Evolutionary conservation across 2,797 vertebrate genomes (phyloP).

Genomic region (Simalia tracyae): DNA sequence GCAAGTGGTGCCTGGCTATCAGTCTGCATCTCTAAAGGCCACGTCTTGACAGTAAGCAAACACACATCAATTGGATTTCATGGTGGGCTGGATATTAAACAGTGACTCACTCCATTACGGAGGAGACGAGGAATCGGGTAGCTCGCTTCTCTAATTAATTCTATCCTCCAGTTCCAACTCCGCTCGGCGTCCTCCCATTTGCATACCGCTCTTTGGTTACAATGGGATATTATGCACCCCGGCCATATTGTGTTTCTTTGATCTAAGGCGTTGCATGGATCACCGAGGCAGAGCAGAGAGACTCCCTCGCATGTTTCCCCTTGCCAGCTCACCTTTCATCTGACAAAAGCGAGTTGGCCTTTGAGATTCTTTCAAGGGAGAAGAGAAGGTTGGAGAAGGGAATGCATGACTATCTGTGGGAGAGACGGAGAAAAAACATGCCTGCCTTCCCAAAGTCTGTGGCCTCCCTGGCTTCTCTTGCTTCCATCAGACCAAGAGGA

Average conservation of each 20-base stretch:
- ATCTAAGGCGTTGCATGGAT: not conserved
- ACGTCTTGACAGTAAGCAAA: slow-evolving; percentile 28
- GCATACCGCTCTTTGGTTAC: slow-evolving; percentile 45
- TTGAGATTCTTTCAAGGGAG: not conserved
- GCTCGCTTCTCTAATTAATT: slow-evolving; percentile 50
- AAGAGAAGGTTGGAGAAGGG: not conserved
- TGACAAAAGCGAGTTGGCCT: not conserved
- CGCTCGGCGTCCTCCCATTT: slow-evolving; percentile 54
- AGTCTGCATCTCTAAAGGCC: not conserved
- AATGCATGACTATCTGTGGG: not conserved
- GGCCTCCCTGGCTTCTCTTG: not conserved
- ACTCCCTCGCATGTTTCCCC: not conserved
- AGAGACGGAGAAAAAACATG: not conserved
- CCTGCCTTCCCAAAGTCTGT: not conserved
- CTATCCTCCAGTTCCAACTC: slow-evolving; percentile 21
- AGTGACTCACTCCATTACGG: slow-evolving; percentile 29
- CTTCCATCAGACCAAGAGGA: not conserved
- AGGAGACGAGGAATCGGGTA: not conserved
- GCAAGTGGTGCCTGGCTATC: not conserved
- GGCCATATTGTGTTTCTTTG: not conserved
- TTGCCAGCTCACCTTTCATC: not conserved
- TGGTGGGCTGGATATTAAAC: not conserved
- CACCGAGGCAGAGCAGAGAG: not conserved
- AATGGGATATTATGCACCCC: not conserved
- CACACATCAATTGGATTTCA: not conserved